Conservation (phyloP, 2,888 invertebrate genomes). For the Lochmaea crataegi region DNA sequence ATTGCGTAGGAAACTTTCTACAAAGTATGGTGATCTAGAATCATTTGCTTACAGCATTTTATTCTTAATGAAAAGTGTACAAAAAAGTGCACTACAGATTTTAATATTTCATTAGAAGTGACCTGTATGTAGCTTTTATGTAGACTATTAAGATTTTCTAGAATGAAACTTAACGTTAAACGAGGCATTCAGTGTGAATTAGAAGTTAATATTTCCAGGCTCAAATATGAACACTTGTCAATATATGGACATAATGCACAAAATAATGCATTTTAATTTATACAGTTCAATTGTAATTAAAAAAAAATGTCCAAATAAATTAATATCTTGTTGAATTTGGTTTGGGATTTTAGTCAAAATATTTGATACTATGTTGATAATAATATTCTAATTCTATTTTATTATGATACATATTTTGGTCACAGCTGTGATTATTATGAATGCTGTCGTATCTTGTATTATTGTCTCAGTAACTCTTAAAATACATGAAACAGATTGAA, state of each 20-base stretch:
- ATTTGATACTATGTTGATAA: too few species aligned
- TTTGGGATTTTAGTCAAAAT: too few species aligned
- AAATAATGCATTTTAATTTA: background rate
- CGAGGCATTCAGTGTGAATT: background rate
- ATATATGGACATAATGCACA: background rate
- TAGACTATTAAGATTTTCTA: background rate
- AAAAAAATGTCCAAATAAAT: too few species aligned
- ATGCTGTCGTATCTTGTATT: too few species aligned
- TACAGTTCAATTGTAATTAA: too few species aligned
- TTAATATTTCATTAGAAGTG: constrained; percentile 1
- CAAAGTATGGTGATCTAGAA: background rate
- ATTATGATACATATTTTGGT: background rate
- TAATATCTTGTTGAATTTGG: too few species aligned
- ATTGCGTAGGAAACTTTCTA: constrained; percentile 2
- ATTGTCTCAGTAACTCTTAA: background rate
- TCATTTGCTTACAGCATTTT: background rate
- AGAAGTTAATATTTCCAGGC: background rate
- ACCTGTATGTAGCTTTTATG: constrained; percentile 3
- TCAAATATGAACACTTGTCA: background rate
- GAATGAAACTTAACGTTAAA: too few species aligned
- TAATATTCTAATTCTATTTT: background rate
- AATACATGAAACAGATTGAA: too few species aligned
- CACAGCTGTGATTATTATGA: background rate
- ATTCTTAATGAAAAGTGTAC: background rate
- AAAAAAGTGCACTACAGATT: background rate